These are phyloP conservation scores for Venusia cambrica DNA, from an alignment of 2,888 invertebrate species.

Conservation along the genomic window DNA sequence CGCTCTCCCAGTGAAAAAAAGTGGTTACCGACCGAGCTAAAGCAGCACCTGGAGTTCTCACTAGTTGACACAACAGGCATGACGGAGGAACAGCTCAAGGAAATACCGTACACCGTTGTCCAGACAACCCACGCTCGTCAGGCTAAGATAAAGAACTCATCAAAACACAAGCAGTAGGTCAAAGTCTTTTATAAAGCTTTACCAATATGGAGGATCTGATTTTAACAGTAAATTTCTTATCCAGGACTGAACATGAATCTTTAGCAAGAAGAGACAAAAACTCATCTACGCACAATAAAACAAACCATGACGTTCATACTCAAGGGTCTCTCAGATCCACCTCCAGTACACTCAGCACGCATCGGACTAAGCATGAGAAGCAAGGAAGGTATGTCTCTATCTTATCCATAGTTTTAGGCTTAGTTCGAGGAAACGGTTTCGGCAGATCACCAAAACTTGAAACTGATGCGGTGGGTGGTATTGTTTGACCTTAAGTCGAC, in stretches of 20 bases:
- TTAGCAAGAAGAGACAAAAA: constrained; percentile 67
- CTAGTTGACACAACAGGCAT: constrained; percentile 94
- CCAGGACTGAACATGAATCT: constrained; percentile 67
- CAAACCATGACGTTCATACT: constrained; percentile 55
- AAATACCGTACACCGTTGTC: constrained; percentile 94
- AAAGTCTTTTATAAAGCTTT: constrained; percentile 6
- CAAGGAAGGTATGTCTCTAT: constrained; percentile 67
- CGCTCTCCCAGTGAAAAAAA: constrained; percentile 87
- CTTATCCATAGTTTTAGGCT: too few relatives aligned
- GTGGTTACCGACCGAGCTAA: constrained; percentile 88
- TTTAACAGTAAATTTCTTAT: background rate
- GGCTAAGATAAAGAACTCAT: constrained; percentile 75
- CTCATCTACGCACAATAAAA: constrained; percentile 58
- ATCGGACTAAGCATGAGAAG: constrained; percentile 76
- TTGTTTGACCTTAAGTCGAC: too few relatives aligned
- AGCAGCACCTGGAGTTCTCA: constrained; percentile 93
- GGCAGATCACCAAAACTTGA: too few relatives aligned
- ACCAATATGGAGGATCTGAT: background rate
- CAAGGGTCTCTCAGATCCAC: constrained; percentile 82
- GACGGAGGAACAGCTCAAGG: constrained; percentile 91
- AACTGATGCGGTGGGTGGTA: too few relatives aligned
- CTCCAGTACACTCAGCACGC: constrained; percentile 81
- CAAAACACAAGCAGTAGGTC: constrained; percentile 67
- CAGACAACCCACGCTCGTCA: constrained; percentile 85
- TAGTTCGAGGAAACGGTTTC: too few relatives aligned